Evolutionary conservation across 2,113 vertebrate species (phyloP), one percentile per base, ranked within the genome.

Genomic region (Pseudorectes ferrugineus): DNA sequence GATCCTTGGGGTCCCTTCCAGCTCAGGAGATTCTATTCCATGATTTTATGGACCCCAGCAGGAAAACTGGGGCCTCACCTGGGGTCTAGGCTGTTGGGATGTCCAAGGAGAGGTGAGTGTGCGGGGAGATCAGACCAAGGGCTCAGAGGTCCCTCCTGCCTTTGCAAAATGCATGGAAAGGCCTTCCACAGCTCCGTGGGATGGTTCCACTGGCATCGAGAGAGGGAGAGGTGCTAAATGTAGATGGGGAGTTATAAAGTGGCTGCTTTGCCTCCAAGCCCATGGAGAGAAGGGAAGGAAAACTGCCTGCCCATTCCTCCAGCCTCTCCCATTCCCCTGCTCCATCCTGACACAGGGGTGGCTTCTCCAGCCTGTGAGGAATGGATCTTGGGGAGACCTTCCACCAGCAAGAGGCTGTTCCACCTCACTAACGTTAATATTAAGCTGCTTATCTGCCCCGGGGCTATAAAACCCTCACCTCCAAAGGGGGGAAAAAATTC

Each of bases 241-340:
- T 13, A 25, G 46, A 14, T 6, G 10, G 22, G 11, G 31, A 58
- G 48, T 49, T n/a, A 3, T 0, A 14, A 61, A 78, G 36, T 4
- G 22, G 2, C 20, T 1, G 0, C 19, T 90, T 25, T 15, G 1
- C 51, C 55, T 40, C 65, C 1, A 0, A 8, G n/a, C 19, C 31
- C 31, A 2, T 0, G 17, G 58, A 35, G 57, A 65, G 65, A 58
- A 82, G 35, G 31, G 21, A 82, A 72, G 26, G 31, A 29, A 1
- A 24, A 35, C 5, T 1, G 0, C 5, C 55, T 42, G 26, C 21
- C 16, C 10, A 2, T 31, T 48, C 43, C 54, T 63, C 1, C 3
- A 51, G 10, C n/a, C n/a, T 76, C 31, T 35, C 70, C 63, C 33
- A 31, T 36, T 21, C 7, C 22, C 57, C 21, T 88, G n/a, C 75